Base-by-base conservation (phyloP, 2,113 vertebrate genomes). In the Lophius piscatorius region DNA sequence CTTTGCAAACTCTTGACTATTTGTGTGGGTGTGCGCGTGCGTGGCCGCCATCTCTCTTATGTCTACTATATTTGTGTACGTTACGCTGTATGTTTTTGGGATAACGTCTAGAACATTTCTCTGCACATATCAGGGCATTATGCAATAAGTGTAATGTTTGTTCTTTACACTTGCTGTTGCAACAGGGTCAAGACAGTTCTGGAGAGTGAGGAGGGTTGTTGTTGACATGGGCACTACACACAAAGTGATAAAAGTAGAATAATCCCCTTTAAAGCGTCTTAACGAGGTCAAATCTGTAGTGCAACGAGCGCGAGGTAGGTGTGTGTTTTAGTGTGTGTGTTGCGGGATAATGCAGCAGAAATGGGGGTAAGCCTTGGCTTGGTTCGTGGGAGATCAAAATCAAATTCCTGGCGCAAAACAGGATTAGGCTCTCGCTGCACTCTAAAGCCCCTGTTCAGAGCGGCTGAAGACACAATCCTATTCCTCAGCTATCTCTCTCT, bases 391-490 rank as follows among this genome's bases (percentile, higher is more conserved):
- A 88, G 91, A 91, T 91, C 87, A 87, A 90, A 90, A 89, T 90
- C 85, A 87, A 85, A 90, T 90, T 90, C 87, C 82, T 80, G 77
- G 80, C 82, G 85, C 86, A 88, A n/a, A 86, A 91, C 88, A 85
- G 81, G 85, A 92, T 92, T 91, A 87, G 78, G 70, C 68, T 85
- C 79, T 87, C 70, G 68, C 78, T n/a, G 35, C 44, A 56, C 78
- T 83, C 72, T 76, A 87, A 88, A 86, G 66, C 85, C 40, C 60
- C 76, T 76, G 83, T 88, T 82, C 84, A 74, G 61, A 73, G 76
- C 63, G 54, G 84, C 85, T 82, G 80, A 87, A 88, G 85, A 88
- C 80, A 75, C 83, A 85, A 87, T 88, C 82, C 78, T 84, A 77
- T 83, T 87, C 80, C 85, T 86, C 61, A 77, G 76, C 81, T 63